A percentile compares a stretch with the other conserved stretches of the same genome.
Conservation (phyloP, 1,140 invertebrate genomes). For the Megathymus violae region DNA sequence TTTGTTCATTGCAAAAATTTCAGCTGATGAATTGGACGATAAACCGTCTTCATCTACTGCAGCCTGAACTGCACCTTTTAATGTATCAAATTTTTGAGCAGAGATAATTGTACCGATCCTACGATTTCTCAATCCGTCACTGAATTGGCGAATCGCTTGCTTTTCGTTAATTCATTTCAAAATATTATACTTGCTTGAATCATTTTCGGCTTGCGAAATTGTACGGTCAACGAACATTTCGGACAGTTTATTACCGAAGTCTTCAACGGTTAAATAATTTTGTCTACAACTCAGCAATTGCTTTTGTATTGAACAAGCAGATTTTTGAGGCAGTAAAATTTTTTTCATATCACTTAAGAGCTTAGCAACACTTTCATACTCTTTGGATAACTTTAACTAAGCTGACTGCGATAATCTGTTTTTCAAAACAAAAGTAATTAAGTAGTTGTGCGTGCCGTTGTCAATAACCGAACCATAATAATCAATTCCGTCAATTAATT, state of each 20-base stretch:
- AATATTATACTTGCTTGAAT: not conserved
- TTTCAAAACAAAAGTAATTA: constrained; percentile 39
- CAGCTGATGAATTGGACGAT: too few species aligned
- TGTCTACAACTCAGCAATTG: constrained; percentile 6
- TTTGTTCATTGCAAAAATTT: too few species aligned
- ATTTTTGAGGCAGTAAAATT: constrained; percentile 28
- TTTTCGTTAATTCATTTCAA: constrained; percentile 31
- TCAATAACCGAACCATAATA: constrained; percentile 30
- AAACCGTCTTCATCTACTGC: constrained; percentile 2
- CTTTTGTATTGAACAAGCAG: constrained; percentile 19
- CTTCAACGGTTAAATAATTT: constrained; percentile 26
- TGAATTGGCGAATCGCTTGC: constrained; percentile 7
- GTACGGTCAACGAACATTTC: too few species aligned
- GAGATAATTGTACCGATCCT: constrained; percentile 15
- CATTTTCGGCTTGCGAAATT: too few species aligned
- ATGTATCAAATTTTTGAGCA: constrained; percentile 6
- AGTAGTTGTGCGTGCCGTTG: constrained; percentile 15
- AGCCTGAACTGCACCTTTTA: constrained; percentile 8
- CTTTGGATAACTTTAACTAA: constrained; percentile 29
- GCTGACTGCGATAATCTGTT: constrained; percentile 34
- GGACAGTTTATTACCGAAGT: not conserved
- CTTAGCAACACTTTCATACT: constrained; percentile 21
- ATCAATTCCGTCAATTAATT: constrained; percentile 34
- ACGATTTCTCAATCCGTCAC: constrained; percentile 15
- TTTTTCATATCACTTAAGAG: constrained; percentile 21